A percentile compares a stretch with the other conserved stretches of the same genome.
Evolutionary conservation across 2,888 invertebrate species (phyloP).

Genomic region (Melanargia galathea): DNA sequence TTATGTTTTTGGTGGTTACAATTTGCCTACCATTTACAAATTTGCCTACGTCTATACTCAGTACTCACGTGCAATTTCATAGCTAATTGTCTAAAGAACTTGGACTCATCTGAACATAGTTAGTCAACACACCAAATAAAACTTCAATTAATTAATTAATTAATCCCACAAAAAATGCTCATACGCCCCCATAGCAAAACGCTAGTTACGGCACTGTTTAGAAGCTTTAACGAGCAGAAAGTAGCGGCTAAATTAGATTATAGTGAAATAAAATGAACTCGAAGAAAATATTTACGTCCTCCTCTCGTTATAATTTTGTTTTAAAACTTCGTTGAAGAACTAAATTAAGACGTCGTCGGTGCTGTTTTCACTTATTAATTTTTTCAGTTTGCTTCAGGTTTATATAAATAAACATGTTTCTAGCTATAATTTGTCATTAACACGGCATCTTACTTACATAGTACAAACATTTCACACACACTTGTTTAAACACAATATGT

Average conservation of each 20-base stretch:
- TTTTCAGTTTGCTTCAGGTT: neutral
- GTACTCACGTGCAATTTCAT: too few relatives aligned
- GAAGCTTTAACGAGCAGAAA: slow-evolving; percentile 26
- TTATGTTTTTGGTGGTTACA: too few relatives aligned
- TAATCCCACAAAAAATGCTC: too few relatives aligned
- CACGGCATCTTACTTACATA: too few relatives aligned
- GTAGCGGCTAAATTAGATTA: slow-evolving; percentile 24
- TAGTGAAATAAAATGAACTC: slow-evolving; percentile 28
- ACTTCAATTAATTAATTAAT: too few relatives aligned
- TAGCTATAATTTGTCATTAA: neutral
- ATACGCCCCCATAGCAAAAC: neutral
- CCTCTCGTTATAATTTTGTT: slow-evolving; percentile 23
- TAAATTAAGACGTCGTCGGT: slow-evolving; percentile 16
- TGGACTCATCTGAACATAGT: too few relatives aligned
- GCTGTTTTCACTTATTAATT: neutral
- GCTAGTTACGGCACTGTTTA: slow-evolving; percentile 3
- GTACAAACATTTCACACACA: too few relatives aligned
- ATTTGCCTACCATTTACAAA: too few relatives aligned
- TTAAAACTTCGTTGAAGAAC: slow-evolving; percentile 18
- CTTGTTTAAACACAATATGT: too few relatives aligned
- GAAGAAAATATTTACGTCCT: slow-evolving; percentile 28
- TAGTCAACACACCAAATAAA: too few relatives aligned
- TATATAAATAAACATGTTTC: neutral
- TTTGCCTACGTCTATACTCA: too few relatives aligned
- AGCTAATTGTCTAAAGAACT: too few relatives aligned